Evolutionary conservation across 2,113 vertebrate species (phyloP).

Genomic region (Lagopus leucura): DNA sequence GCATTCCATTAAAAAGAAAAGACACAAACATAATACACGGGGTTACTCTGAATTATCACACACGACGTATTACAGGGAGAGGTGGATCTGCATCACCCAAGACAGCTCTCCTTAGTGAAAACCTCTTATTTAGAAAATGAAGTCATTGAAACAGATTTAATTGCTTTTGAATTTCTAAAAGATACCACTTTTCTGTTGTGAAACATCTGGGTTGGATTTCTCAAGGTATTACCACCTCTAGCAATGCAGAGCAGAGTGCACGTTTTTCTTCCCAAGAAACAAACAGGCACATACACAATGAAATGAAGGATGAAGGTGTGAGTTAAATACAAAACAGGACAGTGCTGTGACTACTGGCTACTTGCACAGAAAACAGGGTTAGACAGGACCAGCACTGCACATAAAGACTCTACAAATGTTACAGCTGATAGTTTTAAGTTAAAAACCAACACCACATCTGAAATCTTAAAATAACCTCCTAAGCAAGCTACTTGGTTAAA

Average conservation of each 20-base stretch:
- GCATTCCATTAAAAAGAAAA: conserved; percentile 47
- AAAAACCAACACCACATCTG: not conserved
- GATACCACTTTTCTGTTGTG: conserved; percentile 64
- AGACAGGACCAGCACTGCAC: conserved; percentile 16
- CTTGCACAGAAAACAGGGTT: not conserved
- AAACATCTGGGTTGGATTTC: conserved; percentile 40
- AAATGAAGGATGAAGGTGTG: conserved; percentile 39
- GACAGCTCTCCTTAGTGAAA: conserved; percentile 49
- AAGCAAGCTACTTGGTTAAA: not conserved
- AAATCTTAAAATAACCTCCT: not conserved
- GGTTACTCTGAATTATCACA: conserved; percentile 25
- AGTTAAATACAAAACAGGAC: conserved; percentile 24
- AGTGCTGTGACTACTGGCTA: not conserved
- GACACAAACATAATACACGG: not conserved
- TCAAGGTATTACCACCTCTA: conserved; percentile 10
- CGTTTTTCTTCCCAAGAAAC: not conserved
- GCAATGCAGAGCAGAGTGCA: conserved; percentile 57
- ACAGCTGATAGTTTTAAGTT: not conserved
- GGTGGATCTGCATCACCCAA: conserved; percentile 55
- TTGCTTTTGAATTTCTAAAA: conserved; percentile 41
- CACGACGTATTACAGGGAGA: conserved; percentile 23
- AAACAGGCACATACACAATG: conserved; percentile 34
- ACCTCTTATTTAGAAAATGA: not conserved
- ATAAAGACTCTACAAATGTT: not conserved
- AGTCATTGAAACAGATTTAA: not conserved